Evolutionary conservation across 2,113 vertebrate genomes (phyloP).

Genomic region (Motacilla tschutschensis): DNA sequence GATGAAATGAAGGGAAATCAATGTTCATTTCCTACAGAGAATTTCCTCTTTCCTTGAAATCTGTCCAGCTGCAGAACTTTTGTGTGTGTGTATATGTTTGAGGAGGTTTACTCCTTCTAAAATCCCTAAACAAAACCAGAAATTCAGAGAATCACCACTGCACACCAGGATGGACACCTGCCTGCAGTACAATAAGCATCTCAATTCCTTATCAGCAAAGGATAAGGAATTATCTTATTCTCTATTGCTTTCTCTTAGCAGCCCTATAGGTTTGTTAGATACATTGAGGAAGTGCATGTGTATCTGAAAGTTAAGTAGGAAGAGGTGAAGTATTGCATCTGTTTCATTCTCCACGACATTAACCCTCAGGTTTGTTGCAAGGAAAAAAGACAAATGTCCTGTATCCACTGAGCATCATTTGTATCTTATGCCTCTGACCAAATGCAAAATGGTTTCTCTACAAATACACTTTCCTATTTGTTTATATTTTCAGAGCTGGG

Average conservation of each 20-base stretch:
- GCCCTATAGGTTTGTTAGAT: neutral
- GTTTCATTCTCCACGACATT: neutral
- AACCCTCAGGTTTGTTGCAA: neutral
- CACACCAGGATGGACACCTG: neutral
- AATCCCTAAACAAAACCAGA: conserved; percentile 73
- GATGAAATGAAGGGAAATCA: neutral
- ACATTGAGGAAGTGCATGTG: neutral
- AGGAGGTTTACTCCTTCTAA: conserved; percentile 73
- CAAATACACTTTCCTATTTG: neutral
- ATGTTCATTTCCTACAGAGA: neutral
- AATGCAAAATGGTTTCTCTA: neutral
- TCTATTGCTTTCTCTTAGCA: neutral
- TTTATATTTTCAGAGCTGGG: neutral
- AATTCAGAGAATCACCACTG: conserved; percentile 50
- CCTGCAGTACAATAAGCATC: conserved; percentile 38
- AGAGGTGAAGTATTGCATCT: neutral
- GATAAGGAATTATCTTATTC: too few relatives aligned
- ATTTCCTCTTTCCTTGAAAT: neutral
- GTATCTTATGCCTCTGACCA: neutral
- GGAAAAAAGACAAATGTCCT: neutral
- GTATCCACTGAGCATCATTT: neutral
- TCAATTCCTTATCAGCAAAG: neutral
- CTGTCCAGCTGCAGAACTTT: neutral
- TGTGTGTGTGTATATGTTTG: neutral
- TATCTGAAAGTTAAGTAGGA: neutral